A percentile compares a stretch with the other conserved stretches of the same genome.
phyloP scores from a whole-genome alignment of 2,888 invertebrate species.

The Eupithecia centaureata region DNA sequence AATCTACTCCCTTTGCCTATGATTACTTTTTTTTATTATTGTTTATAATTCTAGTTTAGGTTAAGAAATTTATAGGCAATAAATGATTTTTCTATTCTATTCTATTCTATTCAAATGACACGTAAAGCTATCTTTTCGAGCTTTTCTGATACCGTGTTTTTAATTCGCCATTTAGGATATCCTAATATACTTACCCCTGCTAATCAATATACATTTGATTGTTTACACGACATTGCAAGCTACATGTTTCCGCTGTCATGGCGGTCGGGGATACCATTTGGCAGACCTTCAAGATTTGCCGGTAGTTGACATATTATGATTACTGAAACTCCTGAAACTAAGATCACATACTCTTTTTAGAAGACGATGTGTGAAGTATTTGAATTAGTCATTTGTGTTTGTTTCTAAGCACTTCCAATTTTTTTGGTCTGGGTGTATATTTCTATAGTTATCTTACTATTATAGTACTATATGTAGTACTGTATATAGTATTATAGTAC shows the following conservation, averaged over 20 bases:
- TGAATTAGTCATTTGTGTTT: too few species aligned
- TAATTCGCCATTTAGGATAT: constrained; percentile 33
- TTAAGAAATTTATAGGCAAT: too few species aligned
- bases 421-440: too few species aligned
- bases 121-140: neutral
- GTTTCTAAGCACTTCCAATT: too few species aligned
- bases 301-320: constrained; percentile 53
- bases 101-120: too few species aligned
- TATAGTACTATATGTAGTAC: too few species aligned
- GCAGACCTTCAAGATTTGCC: constrained; percentile 55
- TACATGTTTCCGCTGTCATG: constrained; percentile 53
- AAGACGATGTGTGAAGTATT: neutral
- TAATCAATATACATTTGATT: constrained; percentile 41
- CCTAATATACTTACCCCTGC: constrained; percentile 38
- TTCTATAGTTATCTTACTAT: too few species aligned
- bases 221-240: constrained; percentile 52
- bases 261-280: constrained; percentile 51
- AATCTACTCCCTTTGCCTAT: too few species aligned
- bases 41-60: too few species aligned
- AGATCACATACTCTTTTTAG: neutral
- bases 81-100: too few species aligned
- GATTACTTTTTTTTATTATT: too few species aligned
- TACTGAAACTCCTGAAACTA: constrained; percentile 22
- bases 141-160: neutral
- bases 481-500: too few species aligned